Conservation (phyloP, 2,113 vertebrate species). For the Butastur rufipennis region DNA sequence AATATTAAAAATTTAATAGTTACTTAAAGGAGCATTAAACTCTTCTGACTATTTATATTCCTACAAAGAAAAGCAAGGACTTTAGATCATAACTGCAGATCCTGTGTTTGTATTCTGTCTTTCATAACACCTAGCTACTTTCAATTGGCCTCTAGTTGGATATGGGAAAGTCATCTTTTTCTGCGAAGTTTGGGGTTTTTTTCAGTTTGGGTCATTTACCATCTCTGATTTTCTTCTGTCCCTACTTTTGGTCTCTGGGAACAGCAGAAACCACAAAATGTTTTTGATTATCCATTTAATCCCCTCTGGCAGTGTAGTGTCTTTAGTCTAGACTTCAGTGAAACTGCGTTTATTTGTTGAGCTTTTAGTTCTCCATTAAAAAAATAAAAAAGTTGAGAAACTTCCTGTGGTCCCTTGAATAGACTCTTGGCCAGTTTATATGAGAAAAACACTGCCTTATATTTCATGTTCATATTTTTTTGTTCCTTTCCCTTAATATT, state of each 20-base stretch:
- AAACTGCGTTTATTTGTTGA: slow-evolving; percentile 20
- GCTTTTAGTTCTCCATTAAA: neutral
- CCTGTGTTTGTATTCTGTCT: neutral
- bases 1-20: neutral
- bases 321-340: slow-evolving; percentile 35
- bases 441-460: neutral
- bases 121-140: neutral
- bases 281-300: slow-evolving; percentile 42
- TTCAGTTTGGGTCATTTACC: neutral
- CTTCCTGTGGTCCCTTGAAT: neutral
- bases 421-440: neutral
- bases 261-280: slow-evolving; percentile 36
- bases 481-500: neutral
- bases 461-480: neutral
- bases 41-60: neutral
- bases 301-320: neutral
- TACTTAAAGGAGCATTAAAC: neutral
- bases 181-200: neutral
- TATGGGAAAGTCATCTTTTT: neutral
- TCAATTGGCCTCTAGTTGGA: neutral
- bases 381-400: neutral
- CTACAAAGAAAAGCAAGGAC: neutral
- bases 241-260: slow-evolving; percentile 20
- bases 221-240: neutral
- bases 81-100: neutral